These are phyloP conservation scores for Loxodonta africana DNA, from an alignment of 2,113 vertebrate species.

Conservation along the genomic window DNA sequence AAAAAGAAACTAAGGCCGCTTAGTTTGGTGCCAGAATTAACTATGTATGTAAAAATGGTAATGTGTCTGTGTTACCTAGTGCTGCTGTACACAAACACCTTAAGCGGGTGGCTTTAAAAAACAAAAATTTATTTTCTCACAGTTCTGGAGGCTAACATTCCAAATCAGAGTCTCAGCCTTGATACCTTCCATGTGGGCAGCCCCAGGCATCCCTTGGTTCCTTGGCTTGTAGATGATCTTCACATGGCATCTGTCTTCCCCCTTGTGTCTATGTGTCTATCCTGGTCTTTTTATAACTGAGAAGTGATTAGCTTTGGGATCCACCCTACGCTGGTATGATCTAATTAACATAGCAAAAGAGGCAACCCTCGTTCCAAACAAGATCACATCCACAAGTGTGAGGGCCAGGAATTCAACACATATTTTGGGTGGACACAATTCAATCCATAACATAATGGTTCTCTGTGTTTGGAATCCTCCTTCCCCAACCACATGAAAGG, in stretches of 20 bases:
- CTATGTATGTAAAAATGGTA: neutral
- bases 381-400: neutral
- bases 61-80: neutral
- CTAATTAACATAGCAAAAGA: neutral
- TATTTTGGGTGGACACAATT: neutral
- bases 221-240: neutral
- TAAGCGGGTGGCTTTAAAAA: neutral
- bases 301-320: neutral
- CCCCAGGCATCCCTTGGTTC: too few species aligned
- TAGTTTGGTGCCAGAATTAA: neutral
- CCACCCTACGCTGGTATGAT: neutral
- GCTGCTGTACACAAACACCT: neutral
- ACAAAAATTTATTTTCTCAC: neutral
- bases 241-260: neutral
- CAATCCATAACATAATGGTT: neutral
- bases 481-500: neutral
- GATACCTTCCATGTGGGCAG: too few species aligned
- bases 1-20: neutral
- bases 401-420: neutral
- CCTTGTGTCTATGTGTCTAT: neutral
- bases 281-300: neutral
- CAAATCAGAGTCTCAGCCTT: neutral
- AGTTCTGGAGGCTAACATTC: neutral
- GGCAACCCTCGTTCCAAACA: neutral
- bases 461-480: neutral